Evolutionary conservation across 2,113 vertebrate genomes (phyloP), one percentile per base, ranked within the genome.

Genomic region (Drymodes brunneopygia): DNA sequence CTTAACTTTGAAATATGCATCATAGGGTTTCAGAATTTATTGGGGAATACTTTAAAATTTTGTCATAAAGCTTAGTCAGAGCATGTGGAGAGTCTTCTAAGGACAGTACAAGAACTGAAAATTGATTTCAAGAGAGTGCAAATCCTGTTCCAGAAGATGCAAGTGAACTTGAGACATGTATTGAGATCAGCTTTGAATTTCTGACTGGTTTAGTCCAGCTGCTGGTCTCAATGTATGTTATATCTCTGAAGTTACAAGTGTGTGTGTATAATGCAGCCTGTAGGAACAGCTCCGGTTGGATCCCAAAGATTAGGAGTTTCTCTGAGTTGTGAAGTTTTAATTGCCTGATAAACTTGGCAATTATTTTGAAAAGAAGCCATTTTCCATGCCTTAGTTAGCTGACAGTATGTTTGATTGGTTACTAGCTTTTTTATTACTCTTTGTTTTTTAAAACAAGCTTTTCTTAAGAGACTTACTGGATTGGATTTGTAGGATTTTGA

Each of bases 391-490:
- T 95, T 72, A 27, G 51, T 86, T 95, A 92, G 58, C 54, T 94
- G 65, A 36, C 81, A 65, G 21, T 53, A 50, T 87, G 71, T 77
- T 85, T 97, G 75, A 58, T 78, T 81, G 84, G 28, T 91, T 77
- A 69, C 62, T 66, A 44, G 65, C 8, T 88, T 75, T 86, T 90
- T 75, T 10, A 31, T 64, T 75, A 25, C 15, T 66, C 31, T 81
- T 67, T 66, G 12, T n/a, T 84, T 84, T 92, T 90, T 88, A 51
- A 65, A 92, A 48, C 57, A 87, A 75, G 7, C 5, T 12, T 95
- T 94, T 83, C 56, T 65, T 78, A 87, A 80, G 92, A 88, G 64
- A 66, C 61, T 13, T 84, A 50, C 58, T 94, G 96, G 85, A 71
- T n/a, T 84, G 31, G 51, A 78, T 57, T 78, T 91, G 62, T 4